Evolutionary conservation across 2,113 vertebrate species (phyloP).

Genomic region (Climacteris rufus): DNA sequence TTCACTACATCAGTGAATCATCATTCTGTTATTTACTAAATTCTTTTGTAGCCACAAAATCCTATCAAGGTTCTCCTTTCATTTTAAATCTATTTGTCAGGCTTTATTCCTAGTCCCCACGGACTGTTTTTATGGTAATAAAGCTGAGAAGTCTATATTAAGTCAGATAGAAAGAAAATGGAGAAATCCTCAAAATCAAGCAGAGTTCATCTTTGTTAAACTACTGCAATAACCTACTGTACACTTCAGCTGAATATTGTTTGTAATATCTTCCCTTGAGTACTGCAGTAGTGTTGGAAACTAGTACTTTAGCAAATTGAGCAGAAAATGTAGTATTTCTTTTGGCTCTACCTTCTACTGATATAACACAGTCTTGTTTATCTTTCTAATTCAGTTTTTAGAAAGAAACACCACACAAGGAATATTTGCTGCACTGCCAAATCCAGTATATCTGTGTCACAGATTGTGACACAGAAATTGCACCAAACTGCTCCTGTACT

Average conservation of each 20-base stretch:
- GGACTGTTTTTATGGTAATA: constrained; percentile 25
- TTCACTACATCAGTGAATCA: background rate
- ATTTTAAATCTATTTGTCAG: constrained; percentile 24
- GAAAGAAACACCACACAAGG: background rate
- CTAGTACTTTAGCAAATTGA: constrained; percentile 8
- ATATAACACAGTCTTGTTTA: background rate
- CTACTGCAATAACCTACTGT: constrained; percentile 29
- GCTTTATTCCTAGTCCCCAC: background rate
- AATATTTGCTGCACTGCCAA: background rate
- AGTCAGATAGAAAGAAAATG: constrained; percentile 24
- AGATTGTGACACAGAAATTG: background rate
- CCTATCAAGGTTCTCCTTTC: background rate
- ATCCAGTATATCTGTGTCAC: background rate
- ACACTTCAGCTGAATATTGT: constrained; percentile 22
- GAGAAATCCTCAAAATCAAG: constrained; percentile 50
- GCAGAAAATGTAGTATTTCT: background rate
- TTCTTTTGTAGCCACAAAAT: constrained; percentile 28
- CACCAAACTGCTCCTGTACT: background rate
- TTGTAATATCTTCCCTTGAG: constrained; percentile 27
- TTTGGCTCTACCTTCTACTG: background rate
- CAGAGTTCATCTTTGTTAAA: constrained; percentile 28
- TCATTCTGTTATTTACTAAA: constrained; percentile 11
- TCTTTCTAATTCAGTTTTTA: background rate
- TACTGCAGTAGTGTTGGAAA: background rate
- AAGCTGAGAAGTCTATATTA: background rate